A percentile compares a stretch with the other conserved stretches of the same genome.
phyloP scores from a whole-genome alignment of 2,888 invertebrate species.

The Melitaea athalia region DNA sequence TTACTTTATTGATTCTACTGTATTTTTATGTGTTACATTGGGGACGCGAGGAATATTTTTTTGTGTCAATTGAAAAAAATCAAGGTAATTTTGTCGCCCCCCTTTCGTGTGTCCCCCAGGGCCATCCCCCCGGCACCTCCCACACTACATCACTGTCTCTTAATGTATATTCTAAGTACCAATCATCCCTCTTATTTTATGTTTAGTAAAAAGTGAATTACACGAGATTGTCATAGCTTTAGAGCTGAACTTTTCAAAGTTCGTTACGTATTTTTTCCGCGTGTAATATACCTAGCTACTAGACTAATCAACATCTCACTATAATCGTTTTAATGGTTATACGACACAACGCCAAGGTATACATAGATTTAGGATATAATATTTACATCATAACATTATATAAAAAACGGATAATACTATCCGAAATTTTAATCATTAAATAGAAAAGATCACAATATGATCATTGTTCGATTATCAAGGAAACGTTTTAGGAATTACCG shows the following conservation, averaged over 20 bases:
- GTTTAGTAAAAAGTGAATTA: background rate
- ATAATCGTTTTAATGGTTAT: conserved; percentile 21
- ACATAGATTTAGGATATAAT: conserved; percentile 9
- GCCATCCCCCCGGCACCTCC: too few relatives aligned
- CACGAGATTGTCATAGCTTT: background rate
- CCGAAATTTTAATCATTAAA: background rate
- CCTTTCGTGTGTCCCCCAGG: too few relatives aligned
- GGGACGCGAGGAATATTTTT: too few relatives aligned
- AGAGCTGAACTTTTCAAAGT: background rate
- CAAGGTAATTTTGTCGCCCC: too few relatives aligned
- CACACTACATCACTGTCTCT: too few relatives aligned
- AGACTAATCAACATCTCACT: conserved; percentile 30
- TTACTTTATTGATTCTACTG: too few relatives aligned
- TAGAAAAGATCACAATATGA: conserved; percentile 16
- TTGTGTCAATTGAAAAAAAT: too few relatives aligned
- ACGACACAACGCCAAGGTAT: conserved; percentile 16
- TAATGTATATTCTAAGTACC: too few relatives aligned
- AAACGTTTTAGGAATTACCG: background rate
- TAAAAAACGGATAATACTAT: conserved; percentile 13
- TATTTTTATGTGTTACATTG: too few relatives aligned
- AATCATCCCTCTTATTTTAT: too few relatives aligned
- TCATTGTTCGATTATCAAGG: conserved; percentile 7
- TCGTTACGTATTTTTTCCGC: background rate
- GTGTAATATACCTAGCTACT: conserved; percentile 6
- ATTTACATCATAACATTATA: conserved; percentile 6